Evolutionary conservation across 2,888 invertebrate genomes (phyloP), one percentile per base, ranked within the genome.

Genomic region (Mimachlamys varia): DNA sequence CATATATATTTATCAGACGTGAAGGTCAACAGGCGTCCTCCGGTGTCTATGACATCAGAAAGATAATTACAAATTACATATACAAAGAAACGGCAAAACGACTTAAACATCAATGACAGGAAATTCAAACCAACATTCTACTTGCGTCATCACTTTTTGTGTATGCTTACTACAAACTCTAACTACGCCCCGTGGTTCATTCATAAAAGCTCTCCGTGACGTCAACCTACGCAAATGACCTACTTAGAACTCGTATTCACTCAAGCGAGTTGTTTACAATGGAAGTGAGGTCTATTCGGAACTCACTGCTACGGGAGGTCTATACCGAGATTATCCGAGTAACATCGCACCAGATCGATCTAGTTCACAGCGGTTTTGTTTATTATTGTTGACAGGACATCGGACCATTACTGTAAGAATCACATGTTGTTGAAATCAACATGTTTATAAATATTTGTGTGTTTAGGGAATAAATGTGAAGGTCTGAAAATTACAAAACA

Each of bases 141-240:
- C 33, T 2, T 33, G 15, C 76, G 76, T 76, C 76, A 76, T 76
- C 76, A 33, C 76, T 2, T 15, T n/a, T 12, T 10, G 33, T 33
- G 33, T 76, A 27, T 33, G 2, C 7, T 76, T 76, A 76, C 76
- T 76, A 76, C 76, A 58, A n/a, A 58, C 58, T 33, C 12, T 76
- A 33, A 76, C 76, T 76, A 76, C 33, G 22, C 7, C 76, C 19
- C 2, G 27, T 10, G 27, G 13, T 76, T 76, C 76, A 76, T 76
- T 76, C 76, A 76, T 76, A 76, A 76, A 76, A 27, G n/a, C 76
- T 76, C 76, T 76, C 19, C 27, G 76, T 76, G 76, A 76, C 76
- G 76, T 76, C 76, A 76, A 33, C 76, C 33, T 27, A 76, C 76
- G 76, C 76, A 76, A 12, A 33, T 33, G 76, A 76, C 76, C 76